Evolutionary conservation across 2,888 invertebrate species (phyloP).

Genomic region (Lasioglossum calceatum): DNA sequence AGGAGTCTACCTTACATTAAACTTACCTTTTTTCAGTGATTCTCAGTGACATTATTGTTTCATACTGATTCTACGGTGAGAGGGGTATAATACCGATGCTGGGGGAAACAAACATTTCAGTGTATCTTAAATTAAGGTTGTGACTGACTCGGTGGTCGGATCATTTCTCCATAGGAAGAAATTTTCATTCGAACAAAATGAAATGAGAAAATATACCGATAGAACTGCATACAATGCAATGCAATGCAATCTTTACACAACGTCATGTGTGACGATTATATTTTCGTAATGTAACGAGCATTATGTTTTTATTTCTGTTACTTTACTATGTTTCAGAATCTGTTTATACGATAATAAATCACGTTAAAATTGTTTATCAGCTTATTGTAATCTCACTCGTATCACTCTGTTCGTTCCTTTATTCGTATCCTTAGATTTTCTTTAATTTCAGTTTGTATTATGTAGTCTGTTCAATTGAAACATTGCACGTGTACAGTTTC

Average conservation of each 20-base stretch:
- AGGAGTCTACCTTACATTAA: slow-evolving; percentile 8
- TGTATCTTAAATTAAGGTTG: slow-evolving; percentile 18
- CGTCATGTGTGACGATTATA: neutral
- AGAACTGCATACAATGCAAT: neutral
- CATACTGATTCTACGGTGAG: slow-evolving; percentile 6
- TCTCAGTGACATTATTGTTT: neutral
- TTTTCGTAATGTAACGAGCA: neutral
- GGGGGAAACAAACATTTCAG: slow-evolving; percentile 3
- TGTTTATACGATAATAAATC: slow-evolving; percentile 17
- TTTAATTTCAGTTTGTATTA: slow-evolving; percentile 6
- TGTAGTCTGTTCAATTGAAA: neutral
- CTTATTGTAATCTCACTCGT: slow-evolving; percentile 12
- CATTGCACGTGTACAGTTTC: neutral
- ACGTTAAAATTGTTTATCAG: slow-evolving; percentile 12
- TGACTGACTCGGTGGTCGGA: neutral
- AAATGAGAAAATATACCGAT: neutral
- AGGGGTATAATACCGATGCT: neutral
- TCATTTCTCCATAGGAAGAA: slow-evolving; percentile 15
- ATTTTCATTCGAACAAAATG: slow-evolving; percentile 15
- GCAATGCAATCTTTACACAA: neutral
- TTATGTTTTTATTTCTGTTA: slow-evolving; percentile 20
- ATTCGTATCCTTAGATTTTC: neutral
- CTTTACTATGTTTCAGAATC: slow-evolving; percentile 8
- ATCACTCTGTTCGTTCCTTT: slow-evolving; percentile 5
- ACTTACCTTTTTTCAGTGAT: slow-evolving; percentile 28